Percentiles rank a stretch among this genome's conserved stretches.
phyloP scores from a whole-genome alignment of 2,113 vertebrate genomes.

The Barnardius zonarius region DNA sequence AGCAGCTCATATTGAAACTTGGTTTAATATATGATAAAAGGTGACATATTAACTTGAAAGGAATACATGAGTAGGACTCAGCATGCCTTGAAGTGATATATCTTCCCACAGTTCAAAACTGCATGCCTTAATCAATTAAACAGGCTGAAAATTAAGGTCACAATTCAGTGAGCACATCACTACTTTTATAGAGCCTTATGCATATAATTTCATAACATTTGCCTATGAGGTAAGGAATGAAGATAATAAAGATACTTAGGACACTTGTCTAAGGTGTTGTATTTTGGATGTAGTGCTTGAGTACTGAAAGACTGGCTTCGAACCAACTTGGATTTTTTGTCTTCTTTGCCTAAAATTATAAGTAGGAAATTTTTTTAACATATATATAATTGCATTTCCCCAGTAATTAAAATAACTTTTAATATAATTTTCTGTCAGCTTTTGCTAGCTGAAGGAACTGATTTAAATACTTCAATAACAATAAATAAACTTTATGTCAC shows the following conservation, averaged over 20 bases:
- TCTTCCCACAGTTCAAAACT: neutral
- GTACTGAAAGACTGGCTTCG: conserved; percentile 93
- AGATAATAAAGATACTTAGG: conserved; percentile 75
- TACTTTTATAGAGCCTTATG: neutral
- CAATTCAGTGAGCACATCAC: neutral
- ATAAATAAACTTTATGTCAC: neutral
- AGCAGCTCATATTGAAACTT: neutral
- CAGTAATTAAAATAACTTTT: neutral
- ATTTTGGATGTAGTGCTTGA: conserved; percentile 86
- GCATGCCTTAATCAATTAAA: neutral
- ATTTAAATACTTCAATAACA: neutral
- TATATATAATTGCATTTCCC: neutral
- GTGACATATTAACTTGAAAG: neutral
- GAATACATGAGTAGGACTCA: neutral
- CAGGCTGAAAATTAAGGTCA: neutral
- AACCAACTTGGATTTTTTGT: conserved; percentile 89
- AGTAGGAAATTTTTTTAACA: conserved; percentile 8
- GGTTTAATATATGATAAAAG: neutral
- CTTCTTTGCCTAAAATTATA: conserved; percentile 84
- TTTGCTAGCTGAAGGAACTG: neutral
- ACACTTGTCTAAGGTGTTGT: conserved; percentile 83
- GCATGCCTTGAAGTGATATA: neutral
- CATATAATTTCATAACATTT: neutral
- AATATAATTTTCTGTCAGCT: neutral
- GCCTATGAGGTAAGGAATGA: neutral